These are phyloP conservation scores for Lysiphlebus fabarum DNA, from an alignment of 1,140 invertebrate species.

Conservation along the genomic window DNA sequence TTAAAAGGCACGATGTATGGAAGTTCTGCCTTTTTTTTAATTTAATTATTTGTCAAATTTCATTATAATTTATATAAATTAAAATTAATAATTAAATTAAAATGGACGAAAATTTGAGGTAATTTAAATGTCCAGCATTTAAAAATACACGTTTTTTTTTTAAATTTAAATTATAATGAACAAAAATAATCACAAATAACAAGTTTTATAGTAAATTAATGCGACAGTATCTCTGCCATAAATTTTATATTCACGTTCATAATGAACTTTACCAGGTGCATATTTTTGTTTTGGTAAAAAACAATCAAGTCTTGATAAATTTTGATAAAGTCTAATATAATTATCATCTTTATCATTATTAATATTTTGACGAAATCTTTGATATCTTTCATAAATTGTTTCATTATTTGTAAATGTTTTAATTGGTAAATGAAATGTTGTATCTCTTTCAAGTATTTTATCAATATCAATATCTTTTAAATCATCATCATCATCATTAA, in stretches of 20 bases:
- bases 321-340: slow-evolving; percentile 39
- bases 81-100: slow-evolving; percentile 3
- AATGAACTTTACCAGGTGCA: slow-evolving; percentile 49
- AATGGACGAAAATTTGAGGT: slow-evolving; percentile 13
- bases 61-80: slow-evolving; percentile 6
- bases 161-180: neutral
- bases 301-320: slow-evolving; percentile 34
- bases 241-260: slow-evolving; percentile 52
- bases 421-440: slow-evolving; percentile 27
- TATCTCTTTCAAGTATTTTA: slow-evolving; percentile 34
- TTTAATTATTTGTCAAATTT: slow-evolving; percentile 14
- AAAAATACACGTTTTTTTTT: neutral
- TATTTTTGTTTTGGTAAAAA: slow-evolving; percentile 30
- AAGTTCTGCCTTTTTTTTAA: slow-evolving; percentile 42
- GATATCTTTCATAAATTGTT: slow-evolving; percentile 18
- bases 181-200: slow-evolving; percentile 49
- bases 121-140: neutral
- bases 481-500: slow-evolving; percentile 39
- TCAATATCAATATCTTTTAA: slow-evolving; percentile 46
- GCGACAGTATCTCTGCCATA: slow-evolving; percentile 53
- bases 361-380: slow-evolving; percentile 18
- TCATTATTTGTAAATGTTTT: slow-evolving; percentile 16
- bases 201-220: slow-evolving; percentile 53
- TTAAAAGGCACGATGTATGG: slow-evolving; percentile 47
- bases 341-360: slow-evolving; percentile 34